Conservation (phyloP, 2,888 invertebrate species). For the Standfussiana lucernea region DNA sequence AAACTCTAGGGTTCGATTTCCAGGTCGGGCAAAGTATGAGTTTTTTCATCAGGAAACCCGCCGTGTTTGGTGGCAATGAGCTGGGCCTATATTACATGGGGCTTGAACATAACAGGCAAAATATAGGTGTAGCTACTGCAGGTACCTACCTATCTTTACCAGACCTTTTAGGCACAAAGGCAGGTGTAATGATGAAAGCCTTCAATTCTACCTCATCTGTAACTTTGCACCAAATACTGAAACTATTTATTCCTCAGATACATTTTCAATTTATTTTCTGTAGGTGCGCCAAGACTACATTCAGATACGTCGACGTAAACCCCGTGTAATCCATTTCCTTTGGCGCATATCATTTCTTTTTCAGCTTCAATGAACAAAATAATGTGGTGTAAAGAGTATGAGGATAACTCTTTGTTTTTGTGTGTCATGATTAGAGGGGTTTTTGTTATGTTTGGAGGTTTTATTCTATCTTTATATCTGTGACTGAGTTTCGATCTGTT, state of each 20-base stretch:
- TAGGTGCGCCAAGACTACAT: slow-evolving; percentile 19
- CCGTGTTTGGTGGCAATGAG: not conserved
- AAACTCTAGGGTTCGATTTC: too few relatives aligned
- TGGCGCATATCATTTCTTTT: not conserved
- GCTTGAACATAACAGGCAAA: not conserved
- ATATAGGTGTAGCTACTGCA: not conserved
- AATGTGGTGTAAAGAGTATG: not conserved
- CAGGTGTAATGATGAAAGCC: not conserved
- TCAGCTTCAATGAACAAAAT: slow-evolving; percentile 16
- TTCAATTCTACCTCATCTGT: not conserved
- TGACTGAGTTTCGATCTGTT: not conserved
- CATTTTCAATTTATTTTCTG: slow-evolving; percentile 44
- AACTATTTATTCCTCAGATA: slow-evolving; percentile 5
- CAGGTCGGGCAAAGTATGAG: not conserved
- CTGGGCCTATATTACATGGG: not conserved
- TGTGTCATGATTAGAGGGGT: not conserved
- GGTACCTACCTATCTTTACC: too few relatives aligned
- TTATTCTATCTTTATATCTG: not conserved
- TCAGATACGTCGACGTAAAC: slow-evolving; percentile 18
- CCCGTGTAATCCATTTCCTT: slow-evolving; percentile 14
- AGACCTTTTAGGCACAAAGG: not conserved
- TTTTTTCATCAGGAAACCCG: not conserved
- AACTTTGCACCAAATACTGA: not conserved
- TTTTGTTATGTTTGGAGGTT: not conserved
- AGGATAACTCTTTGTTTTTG: not conserved